A percentile compares a stretch with the other conserved stretches of the same genome.
Evolutionary conservation across 2,113 vertebrate species (phyloP).

Genomic region (Ictidomys tridecemlineatus): DNA sequence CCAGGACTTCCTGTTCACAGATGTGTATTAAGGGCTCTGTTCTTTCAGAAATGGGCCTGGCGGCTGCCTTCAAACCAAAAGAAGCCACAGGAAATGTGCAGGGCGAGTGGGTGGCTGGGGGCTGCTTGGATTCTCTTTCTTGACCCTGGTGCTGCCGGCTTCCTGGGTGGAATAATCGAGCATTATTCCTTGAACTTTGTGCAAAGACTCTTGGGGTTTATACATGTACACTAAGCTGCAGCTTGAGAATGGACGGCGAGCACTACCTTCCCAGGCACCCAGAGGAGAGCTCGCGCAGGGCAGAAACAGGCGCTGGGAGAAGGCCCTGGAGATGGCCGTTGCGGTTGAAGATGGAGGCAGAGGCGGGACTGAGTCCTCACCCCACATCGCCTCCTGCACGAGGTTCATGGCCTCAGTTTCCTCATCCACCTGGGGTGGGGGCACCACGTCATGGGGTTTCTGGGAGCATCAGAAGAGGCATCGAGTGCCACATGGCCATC

Average conservation of each 20-base stretch:
- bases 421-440: background rate
- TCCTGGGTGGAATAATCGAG: rapidly evolving
- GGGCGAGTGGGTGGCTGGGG: background rate
- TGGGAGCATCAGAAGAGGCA: background rate
- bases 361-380: no score
- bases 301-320: background rate
- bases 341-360: rapidly evolving
- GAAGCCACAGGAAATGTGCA: rapidly evolving
- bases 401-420: background rate
- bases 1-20: rapidly evolving
- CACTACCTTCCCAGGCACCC: rapidly evolving
- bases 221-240: background rate
- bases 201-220: background rate
- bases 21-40: background rate
- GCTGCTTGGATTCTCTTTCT: rapidly evolving
- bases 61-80: no score
- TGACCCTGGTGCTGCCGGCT: no score
- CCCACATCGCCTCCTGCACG: rapidly evolving
- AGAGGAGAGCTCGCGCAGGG: background rate
- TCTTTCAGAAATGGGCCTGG: background rate
- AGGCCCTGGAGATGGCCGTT: background rate
- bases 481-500: rapidly evolving
- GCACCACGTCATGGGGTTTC: rapidly evolving
- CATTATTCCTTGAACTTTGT: background rate
- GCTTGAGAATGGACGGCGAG: background rate